Evolutionary conservation across 2,797 vertebrate genomes (phyloP), one percentile per base, ranked within the genome.

Genomic region (Squalus acanthias): DNA sequence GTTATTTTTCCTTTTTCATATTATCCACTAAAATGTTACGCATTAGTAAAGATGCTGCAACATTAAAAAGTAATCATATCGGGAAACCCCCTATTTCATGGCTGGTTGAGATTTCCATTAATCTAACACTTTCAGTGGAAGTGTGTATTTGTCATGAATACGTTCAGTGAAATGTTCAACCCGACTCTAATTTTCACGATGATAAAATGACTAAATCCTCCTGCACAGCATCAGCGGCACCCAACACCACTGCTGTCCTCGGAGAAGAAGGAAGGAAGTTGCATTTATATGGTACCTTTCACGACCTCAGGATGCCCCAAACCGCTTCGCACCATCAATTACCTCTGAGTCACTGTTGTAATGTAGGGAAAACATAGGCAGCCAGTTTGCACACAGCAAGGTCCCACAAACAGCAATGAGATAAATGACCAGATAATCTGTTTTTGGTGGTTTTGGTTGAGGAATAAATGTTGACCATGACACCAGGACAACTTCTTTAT

Each of bases 31-130:
- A 74, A 95, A 72, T 60, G 50, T 76, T 53, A 10, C 50, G 33
- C 13, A 60, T 95, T 57, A 60, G 70, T 95, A n/a, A 76, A n/a
- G 26, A 74, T 50, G 29, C 50, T 57, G 26, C 50, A 60, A 74
- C 22, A 70, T 95, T 69, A 29, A n/a, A 53, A 95, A 53, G 46
- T 74, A 95, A 95, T 95, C 94, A 76, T 53, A 57, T 76, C 17
- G 94, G 94, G 70, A 76, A 57, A 69, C 6, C 13, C 94, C 94
- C 94, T 76, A 95, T 74, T 95, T 74, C 94, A 60, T 60, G 94
- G 94, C 5, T 76, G 53, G 94, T 95, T 95, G 70, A 95, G 53
- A 76, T 76, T 95, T 22, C 26, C 70, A 95, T 95, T 65, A 76
- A 95, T 57, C 24, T 95, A 53, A n/a, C 69, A 33, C 94, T 95